Evolutionary conservation across 2,888 invertebrate genomes (phyloP).

Genomic region (Artemia sinica): DNA sequence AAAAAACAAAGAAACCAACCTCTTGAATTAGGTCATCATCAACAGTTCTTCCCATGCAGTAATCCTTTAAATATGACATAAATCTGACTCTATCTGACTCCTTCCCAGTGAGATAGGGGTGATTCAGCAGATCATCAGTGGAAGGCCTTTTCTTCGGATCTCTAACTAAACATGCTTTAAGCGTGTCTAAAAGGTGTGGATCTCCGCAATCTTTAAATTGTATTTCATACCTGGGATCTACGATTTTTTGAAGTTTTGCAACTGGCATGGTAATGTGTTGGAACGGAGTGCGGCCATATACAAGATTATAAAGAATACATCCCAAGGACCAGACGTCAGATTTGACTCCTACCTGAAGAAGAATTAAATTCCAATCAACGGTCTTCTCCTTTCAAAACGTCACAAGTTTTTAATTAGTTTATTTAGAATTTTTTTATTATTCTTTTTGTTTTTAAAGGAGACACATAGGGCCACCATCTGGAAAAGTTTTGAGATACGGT

Average conservation of each 20-base stretch:
- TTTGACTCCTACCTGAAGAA: conserved; percentile 57
- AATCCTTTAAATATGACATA: too few relatives aligned
- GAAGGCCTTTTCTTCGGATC: conserved; percentile 54
- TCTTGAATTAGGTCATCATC: too few relatives aligned
- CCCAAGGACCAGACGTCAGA: conserved; percentile 96
- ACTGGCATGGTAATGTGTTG: conserved; percentile 53
- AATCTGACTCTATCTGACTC: neutral
- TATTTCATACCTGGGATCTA: conserved; percentile 52
- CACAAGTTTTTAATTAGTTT: too few relatives aligned
- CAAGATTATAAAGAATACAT: conserved; percentile 80
- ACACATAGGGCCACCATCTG: too few relatives aligned
- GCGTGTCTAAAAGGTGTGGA: conserved; percentile 42
- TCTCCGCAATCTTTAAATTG: conserved; percentile 42
- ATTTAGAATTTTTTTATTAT: too few relatives aligned
- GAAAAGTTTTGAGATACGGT: too few relatives aligned
- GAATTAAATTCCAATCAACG: neutral
- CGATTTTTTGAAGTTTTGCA: conserved; percentile 59
- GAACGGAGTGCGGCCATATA: conserved; percentile 80
- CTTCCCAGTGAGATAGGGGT: conserved; percentile 32
- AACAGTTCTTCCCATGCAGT: too few relatives aligned
- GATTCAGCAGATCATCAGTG: conserved; percentile 48
- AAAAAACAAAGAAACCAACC: too few relatives aligned
- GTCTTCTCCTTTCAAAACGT: too few relatives aligned
- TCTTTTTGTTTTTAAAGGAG: too few relatives aligned
- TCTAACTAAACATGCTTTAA: conserved; percentile 53